Evolutionary conservation across 2,888 invertebrate genomes (phyloP).

Genomic region (Mesoligia furuncula): DNA sequence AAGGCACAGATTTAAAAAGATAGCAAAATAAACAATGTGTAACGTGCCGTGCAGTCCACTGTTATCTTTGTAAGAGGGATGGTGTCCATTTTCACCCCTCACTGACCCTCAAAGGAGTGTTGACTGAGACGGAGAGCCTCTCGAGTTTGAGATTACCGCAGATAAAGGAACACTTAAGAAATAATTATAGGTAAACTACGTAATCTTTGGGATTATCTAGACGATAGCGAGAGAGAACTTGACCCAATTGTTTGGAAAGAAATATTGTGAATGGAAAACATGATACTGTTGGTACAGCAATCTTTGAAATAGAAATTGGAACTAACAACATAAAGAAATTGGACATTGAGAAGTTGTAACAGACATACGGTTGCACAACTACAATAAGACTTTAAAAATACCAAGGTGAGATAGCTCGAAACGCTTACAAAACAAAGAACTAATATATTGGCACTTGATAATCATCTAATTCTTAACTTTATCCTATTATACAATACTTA

Average conservation of each 20-base stretch:
- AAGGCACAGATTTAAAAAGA: conserved; percentile 64
- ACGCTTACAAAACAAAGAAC: background rate
- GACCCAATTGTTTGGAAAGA: background rate
- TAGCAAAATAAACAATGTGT: conserved; percentile 69
- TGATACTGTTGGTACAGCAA: background rate
- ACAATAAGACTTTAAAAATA: background rate
- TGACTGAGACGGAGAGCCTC: conserved; percentile 58
- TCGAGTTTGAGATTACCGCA: conserved; percentile 45
- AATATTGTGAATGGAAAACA: background rate
- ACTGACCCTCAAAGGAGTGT: conserved; percentile 71
- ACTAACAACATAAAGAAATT: background rate
- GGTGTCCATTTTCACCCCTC: conserved; percentile 74
- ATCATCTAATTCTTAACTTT: background rate
- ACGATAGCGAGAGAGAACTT: conserved; percentile 1
- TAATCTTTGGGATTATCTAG: background rate
- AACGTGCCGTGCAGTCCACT: conserved; percentile 71
- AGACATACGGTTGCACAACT: background rate
- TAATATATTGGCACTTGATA: background rate
- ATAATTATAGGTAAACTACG: conserved; percentile 32
- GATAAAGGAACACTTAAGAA: conserved; percentile 44
- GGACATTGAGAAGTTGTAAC: background rate
- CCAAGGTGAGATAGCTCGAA: background rate
- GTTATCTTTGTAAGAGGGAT: conserved; percentile 58
- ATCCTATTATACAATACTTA: background rate
- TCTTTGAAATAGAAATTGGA: background rate